Evolutionary conservation across 2,888 invertebrate species (phyloP).

Genomic region (Cataglyphis cursor): DNA sequence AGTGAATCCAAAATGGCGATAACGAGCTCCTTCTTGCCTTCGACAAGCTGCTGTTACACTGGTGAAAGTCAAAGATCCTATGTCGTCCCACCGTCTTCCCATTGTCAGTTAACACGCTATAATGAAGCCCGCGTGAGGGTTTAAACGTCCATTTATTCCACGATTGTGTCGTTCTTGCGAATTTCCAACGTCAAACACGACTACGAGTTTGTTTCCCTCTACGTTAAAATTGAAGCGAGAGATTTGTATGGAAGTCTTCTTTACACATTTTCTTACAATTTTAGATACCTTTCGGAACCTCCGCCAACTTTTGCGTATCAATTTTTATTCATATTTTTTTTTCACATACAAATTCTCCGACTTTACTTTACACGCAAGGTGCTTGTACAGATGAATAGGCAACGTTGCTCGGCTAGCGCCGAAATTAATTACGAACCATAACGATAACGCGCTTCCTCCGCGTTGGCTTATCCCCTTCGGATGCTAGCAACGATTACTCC

Average conservation of each 20-base stretch:
- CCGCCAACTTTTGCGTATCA: neutral
- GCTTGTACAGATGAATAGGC: neutral
- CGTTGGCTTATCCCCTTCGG: slow-evolving; percentile 6
- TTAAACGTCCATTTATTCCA: slow-evolving; percentile 8
- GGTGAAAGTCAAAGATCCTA: slow-evolving; percentile 60
- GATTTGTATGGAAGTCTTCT: neutral
- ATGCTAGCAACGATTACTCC: slow-evolving; percentile 47
- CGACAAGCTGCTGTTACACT: slow-evolving; percentile 59
- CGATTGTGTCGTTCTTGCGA: neutral
- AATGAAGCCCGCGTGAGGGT: slow-evolving; percentile 9
- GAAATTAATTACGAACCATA: slow-evolving; percentile 23
- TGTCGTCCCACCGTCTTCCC: slow-evolving; percentile 32
- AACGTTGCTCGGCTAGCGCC: neutral
- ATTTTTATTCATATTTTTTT: neutral
- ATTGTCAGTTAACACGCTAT: slow-evolving; percentile 46
- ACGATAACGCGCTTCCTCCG: slow-evolving; percentile 27
- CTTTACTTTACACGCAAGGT: neutral
- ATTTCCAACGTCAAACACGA: neutral
- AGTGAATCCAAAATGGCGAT: slow-evolving; percentile 80
- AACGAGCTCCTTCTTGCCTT: slow-evolving; percentile 76
- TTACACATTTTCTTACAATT: neutral
- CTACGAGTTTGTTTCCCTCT: neutral
- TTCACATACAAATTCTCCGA: neutral
- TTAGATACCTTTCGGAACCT: neutral
- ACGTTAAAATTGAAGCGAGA: neutral